A percentile compares a stretch with the other conserved stretches of the same genome.
phyloP scores from a whole-genome alignment of 2,888 invertebrate species.

The Rotaria magnacalcarata region DNA sequence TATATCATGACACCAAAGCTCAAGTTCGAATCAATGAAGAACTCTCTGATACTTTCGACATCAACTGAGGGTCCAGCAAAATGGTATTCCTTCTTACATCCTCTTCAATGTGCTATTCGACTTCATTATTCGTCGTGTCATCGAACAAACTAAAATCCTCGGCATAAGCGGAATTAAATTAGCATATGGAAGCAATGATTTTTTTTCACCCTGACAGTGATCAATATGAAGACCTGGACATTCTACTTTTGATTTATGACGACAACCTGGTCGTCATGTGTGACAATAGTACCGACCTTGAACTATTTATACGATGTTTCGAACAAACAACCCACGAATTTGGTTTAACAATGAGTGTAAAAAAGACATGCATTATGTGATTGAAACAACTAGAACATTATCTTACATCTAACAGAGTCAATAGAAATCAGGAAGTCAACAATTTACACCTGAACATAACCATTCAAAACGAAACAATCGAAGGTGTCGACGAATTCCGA shows the following conservation, averaged over 20 bases:
- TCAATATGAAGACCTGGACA: not conserved
- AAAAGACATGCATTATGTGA: not conserved
- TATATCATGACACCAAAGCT: not conserved
- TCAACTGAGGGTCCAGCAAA: not conserved
- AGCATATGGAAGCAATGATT: not conserved
- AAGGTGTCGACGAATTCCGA: not conserved
- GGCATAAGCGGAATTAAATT: too few species aligned
- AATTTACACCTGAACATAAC: not conserved
- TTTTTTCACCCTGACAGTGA: not conserved
- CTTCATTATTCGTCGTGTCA: not conserved
- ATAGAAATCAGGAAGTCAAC: not conserved
- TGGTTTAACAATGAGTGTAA: not conserved
- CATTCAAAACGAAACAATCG: not conserved
- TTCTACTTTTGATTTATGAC: not conserved
- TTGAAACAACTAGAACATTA: not conserved
- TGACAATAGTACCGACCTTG: not conserved
- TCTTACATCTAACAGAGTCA: not conserved
- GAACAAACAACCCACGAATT: not conserved
- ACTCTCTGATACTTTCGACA: not conserved
- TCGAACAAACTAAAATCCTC: too few species aligned
- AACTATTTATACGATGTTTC: not conserved
- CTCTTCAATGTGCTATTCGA: not conserved
- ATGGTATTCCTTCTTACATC: not conserved
- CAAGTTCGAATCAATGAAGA: not conserved
- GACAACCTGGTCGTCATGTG: not conserved